phyloP scores from a whole-genome alignment of 2,888 invertebrate genomes.

The Celastrina argiolus region DNA sequence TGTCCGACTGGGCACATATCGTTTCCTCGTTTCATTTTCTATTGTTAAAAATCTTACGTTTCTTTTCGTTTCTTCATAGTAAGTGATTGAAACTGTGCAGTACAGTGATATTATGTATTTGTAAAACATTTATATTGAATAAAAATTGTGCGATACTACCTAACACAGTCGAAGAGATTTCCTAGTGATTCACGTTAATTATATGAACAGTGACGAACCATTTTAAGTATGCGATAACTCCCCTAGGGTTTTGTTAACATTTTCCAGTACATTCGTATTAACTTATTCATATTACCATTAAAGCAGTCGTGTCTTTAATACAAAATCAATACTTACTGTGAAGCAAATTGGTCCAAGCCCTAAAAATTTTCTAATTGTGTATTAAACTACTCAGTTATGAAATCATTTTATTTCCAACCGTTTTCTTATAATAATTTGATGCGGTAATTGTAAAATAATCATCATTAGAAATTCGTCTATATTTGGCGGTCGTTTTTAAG shows the following conservation, averaged over 20 bases:
- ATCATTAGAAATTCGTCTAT: slow-evolving; percentile 37
- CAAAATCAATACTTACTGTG: slow-evolving; percentile 58
- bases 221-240: slow-evolving; percentile 70
- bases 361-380: slow-evolving; percentile 7
- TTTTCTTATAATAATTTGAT: slow-evolving; percentile 23
- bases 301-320: slow-evolving; percentile 45
- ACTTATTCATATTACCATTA: slow-evolving; percentile 36
- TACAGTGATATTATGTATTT: not conserved
- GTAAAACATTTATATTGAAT: slow-evolving; percentile 32
- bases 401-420: not conserved
- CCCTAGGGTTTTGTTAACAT: slow-evolving; percentile 46
- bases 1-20: slow-evolving; percentile 50
- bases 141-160: slow-evolving; percentile 44
- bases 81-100: slow-evolving; percentile 6
- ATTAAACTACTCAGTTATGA: not conserved
- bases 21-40: slow-evolving; percentile 35
- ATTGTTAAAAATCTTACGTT: slow-evolving; percentile 42
- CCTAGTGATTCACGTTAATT: slow-evolving; percentile 68
- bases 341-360: not conserved
- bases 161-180: slow-evolving; percentile 52
- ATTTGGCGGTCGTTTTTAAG: slow-evolving; percentile 62
- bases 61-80: slow-evolving; percentile 40
- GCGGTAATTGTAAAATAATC: slow-evolving; percentile 39
- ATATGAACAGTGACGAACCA: slow-evolving; percentile 70
- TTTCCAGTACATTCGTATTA: slow-evolving; percentile 39